Conservation (phyloP, 2,113 vertebrate genomes). For the Nestor notabilis region DNA sequence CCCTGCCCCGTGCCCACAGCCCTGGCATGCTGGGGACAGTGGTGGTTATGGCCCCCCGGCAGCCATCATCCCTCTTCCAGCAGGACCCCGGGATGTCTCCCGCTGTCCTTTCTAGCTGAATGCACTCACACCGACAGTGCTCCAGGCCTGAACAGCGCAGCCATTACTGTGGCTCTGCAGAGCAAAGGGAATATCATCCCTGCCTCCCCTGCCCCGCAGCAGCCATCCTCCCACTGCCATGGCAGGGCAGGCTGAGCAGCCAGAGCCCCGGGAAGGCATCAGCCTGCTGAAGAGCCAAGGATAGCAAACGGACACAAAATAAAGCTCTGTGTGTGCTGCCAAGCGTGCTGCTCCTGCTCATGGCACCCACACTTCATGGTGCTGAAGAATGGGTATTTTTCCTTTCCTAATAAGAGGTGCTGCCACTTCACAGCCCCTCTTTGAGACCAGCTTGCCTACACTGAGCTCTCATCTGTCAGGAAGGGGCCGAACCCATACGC, state of each 20-base stretch:
- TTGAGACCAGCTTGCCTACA: neutral
- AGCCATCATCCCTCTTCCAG: neutral
- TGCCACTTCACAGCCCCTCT: neutral
- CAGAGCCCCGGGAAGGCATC: neutral
- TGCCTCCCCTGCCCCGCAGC: neutral
- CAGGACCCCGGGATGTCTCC: neutral
- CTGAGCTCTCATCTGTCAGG: accelerated
- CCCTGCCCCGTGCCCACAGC: neutral
- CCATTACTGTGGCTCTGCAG: neutral
- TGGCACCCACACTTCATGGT: neutral
- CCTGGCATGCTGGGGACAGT: accelerated
- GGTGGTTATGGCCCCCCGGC: accelerated
- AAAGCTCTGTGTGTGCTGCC: neutral
- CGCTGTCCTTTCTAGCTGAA: neutral
- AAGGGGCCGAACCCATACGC: neutral
- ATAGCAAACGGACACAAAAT: slow-evolving; percentile 37
- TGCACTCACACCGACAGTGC: neutral
- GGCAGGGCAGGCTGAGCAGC: neutral
- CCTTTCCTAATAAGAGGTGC: neutral
- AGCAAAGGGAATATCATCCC: neutral
- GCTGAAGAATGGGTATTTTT: neutral
- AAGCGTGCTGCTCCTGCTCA: neutral
- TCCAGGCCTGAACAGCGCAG: neutral
- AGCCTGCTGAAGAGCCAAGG: neutral
- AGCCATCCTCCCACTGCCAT: neutral